A percentile compares a stretch with the other conserved stretches of the same genome.
phyloP scores from a whole-genome alignment of 1,140 invertebrate species.

The Drosophila paulistorum region DNA sequence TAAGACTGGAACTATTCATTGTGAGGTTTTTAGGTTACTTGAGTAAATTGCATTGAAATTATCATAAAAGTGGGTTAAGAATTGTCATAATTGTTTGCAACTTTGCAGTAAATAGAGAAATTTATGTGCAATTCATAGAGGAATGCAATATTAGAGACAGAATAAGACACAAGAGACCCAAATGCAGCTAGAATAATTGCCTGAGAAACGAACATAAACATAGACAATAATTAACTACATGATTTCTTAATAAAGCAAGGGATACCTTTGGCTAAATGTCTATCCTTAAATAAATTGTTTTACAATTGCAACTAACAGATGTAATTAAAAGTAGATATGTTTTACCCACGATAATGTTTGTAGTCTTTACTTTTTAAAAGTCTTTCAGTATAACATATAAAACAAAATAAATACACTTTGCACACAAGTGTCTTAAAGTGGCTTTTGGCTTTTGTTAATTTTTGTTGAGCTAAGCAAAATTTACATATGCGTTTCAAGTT shows the following conservation, averaged over 20 bases:
- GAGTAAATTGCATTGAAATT: constrained; percentile 66
- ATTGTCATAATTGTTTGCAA: constrained; percentile 72
- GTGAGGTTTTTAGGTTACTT: constrained; percentile 42
- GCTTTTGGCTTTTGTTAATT: background rate
- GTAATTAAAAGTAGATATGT: background rate
- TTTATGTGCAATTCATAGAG: constrained; percentile 38
- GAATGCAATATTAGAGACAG: constrained; percentile 32
- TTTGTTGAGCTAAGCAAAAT: constrained; percentile 7
- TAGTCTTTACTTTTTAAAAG: too few species aligned
- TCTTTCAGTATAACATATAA: too few species aligned
- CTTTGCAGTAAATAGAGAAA: constrained; percentile 52
- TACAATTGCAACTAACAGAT: background rate
- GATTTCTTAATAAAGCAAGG: background rate
- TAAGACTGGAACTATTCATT: constrained; percentile 19
- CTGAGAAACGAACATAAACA: constrained; percentile 20
- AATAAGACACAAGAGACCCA: constrained; percentile 16
- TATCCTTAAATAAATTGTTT: background rate
- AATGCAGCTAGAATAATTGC: constrained; percentile 38
- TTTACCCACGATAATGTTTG: too few species aligned
- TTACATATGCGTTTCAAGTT: background rate
- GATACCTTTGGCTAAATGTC: background rate
- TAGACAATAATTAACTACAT: constrained; percentile 11
- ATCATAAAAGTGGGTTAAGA: constrained; percentile 67
- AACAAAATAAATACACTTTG: too few species aligned
- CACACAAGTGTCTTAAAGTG: too few species aligned